Conservation (phyloP, 2,113 vertebrate genomes). For the Hippocampus abdominalis region DNA sequence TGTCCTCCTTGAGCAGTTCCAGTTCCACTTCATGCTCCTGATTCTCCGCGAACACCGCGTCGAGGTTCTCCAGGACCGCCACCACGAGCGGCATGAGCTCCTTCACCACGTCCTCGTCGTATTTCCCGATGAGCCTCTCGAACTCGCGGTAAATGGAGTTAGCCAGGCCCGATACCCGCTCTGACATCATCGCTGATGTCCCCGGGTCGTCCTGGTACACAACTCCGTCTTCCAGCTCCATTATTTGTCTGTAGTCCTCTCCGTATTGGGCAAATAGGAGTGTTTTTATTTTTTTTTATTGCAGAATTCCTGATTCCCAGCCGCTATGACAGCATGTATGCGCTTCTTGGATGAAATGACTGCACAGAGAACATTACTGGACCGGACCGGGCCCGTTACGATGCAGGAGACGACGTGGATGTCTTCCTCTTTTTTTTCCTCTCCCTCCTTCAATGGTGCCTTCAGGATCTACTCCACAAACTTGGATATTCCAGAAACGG, state of each 20-base stretch:
- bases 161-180: conserved; percentile 94
- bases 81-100: conserved; percentile 97
- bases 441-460: conserved; percentile 40
- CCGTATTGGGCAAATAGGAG: conserved; percentile 31
- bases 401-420: conserved; percentile 60
- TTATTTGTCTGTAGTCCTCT: conserved; percentile 48
- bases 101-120: conserved; percentile 95
- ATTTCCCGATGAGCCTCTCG: conserved; percentile 91
- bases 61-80: conserved; percentile 93
- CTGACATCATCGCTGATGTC: conserved; percentile 92
- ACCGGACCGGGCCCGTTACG: conserved; percentile 24
- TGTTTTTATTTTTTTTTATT: conserved; percentile 3
- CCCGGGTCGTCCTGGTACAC: conserved; percentile 95
- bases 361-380: conserved; percentile 29
- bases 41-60: conserved; percentile 93
- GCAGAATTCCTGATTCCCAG: conserved; percentile 17
- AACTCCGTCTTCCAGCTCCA: conserved; percentile 86
- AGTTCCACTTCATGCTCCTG: conserved; percentile 95
- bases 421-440: conserved; percentile 50
- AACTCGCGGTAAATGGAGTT: conserved; percentile 97
- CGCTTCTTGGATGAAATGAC: conserved; percentile 16
- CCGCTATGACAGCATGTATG: conserved; percentile 34
- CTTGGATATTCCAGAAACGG: neutral
- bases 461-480: conserved; percentile 32
- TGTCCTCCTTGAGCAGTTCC: conserved; percentile 90